Evolutionary conservation across 2,797 vertebrate genomes (phyloP).

Genomic region (Intellagama lesueurii): DNA sequence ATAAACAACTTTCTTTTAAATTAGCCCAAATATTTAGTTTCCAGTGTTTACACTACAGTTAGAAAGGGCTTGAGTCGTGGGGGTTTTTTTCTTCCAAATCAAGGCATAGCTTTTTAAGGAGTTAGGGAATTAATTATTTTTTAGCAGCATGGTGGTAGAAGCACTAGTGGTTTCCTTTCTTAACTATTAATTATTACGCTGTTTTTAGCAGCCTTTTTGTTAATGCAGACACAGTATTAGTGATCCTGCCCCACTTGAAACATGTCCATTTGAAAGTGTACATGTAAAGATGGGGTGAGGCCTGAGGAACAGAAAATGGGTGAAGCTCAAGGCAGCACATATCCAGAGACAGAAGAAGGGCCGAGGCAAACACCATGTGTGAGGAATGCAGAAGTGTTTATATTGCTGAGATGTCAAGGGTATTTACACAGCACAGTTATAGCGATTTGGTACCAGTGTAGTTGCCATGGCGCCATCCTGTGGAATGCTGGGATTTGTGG

Average conservation of each 20-base stretch:
- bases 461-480: no score
- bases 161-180: neutral
- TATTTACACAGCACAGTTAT: no score
- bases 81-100: neutral
- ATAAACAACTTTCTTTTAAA: neutral
- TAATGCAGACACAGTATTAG: neutral
- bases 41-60: neutral
- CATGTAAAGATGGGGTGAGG: no score
- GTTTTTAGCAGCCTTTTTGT: neutral
- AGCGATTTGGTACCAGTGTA: no score
- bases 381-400: no score
- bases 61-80: neutral
- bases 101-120: neutral
- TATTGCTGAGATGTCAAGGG: no score
- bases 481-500: no score
- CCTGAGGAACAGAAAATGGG: no score
- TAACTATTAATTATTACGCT: neutral
- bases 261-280: no score
- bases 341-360: no score
- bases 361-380: neutral
- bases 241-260: neutral
- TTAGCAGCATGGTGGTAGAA: neutral
- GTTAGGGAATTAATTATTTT: neutral
- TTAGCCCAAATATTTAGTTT: neutral
- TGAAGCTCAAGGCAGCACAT: no score